phyloP scores from a whole-genome alignment of 92 coral and sea anemone species.

The Muricea muricata region DNA sequence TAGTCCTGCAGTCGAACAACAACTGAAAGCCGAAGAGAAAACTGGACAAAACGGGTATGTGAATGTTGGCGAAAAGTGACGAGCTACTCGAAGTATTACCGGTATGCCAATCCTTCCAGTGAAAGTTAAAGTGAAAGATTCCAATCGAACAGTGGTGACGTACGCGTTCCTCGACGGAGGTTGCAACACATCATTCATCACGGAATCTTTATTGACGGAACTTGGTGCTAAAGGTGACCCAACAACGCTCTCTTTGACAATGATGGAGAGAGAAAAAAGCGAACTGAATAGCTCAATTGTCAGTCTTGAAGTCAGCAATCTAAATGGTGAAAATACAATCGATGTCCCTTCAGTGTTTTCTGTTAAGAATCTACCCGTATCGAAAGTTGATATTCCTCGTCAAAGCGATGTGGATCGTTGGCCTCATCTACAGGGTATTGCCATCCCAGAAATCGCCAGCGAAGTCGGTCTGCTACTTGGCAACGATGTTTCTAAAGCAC shows the following conservation, averaged over 20 bases:
- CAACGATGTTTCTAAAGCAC: slow-evolving; percentile 60
- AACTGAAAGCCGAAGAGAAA: slow-evolving; percentile 13
- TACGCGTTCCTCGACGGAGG: slow-evolving; percentile 58
- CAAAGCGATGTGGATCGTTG: slow-evolving; percentile 63
- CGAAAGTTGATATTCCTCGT: slow-evolving; percentile 42
- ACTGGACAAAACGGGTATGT: slow-evolving; percentile 44
- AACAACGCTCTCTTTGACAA: slow-evolving; percentile 52
- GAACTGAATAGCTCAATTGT: slow-evolving; percentile 39
- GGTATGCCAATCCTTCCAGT: slow-evolving; percentile 35
- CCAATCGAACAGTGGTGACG: slow-evolving; percentile 28
- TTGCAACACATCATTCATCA: slow-evolving; percentile 44
- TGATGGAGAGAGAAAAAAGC: slow-evolving; percentile 55
- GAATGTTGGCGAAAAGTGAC: slow-evolving; percentile 25
- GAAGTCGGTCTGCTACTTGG: slow-evolving; percentile 63
- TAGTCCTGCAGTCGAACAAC: not conserved
- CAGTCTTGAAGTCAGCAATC: slow-evolving; percentile 58
- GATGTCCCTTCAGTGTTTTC: slow-evolving; percentile 59
- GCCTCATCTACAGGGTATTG: slow-evolving; percentile 25
- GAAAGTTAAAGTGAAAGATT: slow-evolving; percentile 26
- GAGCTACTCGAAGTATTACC: slow-evolving; percentile 7
- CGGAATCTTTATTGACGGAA: slow-evolving; percentile 55
- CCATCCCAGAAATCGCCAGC: slow-evolving; percentile 44
- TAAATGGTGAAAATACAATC: slow-evolving; percentile 46
- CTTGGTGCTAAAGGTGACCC: slow-evolving; percentile 53
- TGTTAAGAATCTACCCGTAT: slow-evolving; percentile 53